Percentiles rank a stretch among this genome's conserved stretches.
Evolutionary conservation across 2,113 vertebrate species (phyloP).

Genomic region (Phylloscopus whistleri): DNA sequence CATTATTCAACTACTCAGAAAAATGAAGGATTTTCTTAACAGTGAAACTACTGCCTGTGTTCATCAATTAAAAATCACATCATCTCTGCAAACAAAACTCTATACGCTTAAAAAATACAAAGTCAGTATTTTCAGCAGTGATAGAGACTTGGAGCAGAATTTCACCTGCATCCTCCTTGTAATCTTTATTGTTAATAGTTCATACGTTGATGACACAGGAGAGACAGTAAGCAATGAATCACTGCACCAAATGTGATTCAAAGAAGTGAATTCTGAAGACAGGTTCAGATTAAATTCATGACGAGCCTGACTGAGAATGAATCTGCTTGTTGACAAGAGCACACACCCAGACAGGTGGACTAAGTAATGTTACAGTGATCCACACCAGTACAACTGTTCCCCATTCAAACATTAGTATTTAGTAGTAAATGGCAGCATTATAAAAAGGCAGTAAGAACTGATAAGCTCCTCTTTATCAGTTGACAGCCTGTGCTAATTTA

Average conservation of each 20-base stretch:
- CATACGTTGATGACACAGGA: not conserved
- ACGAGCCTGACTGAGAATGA: not conserved
- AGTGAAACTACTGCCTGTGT: not conserved
- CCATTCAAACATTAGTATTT: not conserved
- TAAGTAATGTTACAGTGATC: not conserved
- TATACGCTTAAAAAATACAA: not conserved
- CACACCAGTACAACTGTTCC: not conserved
- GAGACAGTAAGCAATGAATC: not conserved
- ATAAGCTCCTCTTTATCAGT: not conserved
- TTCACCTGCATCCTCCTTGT: not conserved
- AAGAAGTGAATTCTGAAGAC: not conserved
- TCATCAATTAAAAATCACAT: not conserved
- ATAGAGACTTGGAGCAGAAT: not conserved
- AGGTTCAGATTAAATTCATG: not conserved
- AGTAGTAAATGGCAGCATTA: not conserved
- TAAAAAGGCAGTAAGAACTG: not conserved
- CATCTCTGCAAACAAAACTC: not conserved
- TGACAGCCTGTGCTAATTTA: not conserved
- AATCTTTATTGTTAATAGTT: not conserved
- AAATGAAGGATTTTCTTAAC: not conserved
- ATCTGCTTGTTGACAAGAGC: not conserved
- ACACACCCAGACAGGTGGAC: rapidly evolving
- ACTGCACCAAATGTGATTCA: not conserved
- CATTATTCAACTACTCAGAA: not conserved
- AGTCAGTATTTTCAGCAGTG: not conserved